Evolutionary conservation across 1,140 invertebrate species (phyloP).

Genomic region (Theocolax elegans): DNA sequence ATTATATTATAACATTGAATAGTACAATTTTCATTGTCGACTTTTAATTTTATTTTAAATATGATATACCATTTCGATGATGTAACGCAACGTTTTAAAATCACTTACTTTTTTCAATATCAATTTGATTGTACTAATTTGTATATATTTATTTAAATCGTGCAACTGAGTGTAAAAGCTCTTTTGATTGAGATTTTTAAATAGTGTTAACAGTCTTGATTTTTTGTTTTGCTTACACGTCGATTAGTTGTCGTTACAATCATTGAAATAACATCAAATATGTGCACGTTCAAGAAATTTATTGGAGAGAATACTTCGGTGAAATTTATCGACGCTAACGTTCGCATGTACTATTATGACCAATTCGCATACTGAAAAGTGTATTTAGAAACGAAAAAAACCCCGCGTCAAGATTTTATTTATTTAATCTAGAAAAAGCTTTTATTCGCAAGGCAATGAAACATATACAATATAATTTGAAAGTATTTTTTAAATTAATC

Average conservation of each 20-base stretch:
- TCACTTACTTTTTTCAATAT: constrained; percentile 1
- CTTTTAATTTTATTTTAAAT: not conserved
- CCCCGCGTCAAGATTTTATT: not conserved
- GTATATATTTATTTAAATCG: not conserved
- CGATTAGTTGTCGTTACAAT: not conserved
- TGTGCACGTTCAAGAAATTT: constrained; percentile 9
- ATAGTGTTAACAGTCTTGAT: constrained; percentile 17
- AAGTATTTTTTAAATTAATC: not conserved
- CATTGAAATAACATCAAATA: constrained; percentile 25
- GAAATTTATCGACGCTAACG: constrained; percentile 8
- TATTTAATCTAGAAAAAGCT: not conserved
- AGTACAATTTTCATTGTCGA: constrained; percentile 8
- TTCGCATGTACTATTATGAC: constrained; percentile 16
- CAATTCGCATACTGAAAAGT: not conserved
- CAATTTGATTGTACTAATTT: constrained; percentile 18
- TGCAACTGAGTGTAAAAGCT: not conserved
- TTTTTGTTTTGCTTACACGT: too few species aligned
- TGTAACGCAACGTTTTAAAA: not conserved
- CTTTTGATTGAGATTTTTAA: constrained; percentile 32
- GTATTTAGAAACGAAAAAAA: not conserved
- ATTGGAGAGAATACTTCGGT: constrained; percentile 18
- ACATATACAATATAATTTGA: too few species aligned
- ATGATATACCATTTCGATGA: constrained; percentile 25
- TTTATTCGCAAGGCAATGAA: constrained; percentile 1
- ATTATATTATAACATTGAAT: constrained; percentile 26